These are phyloP conservation scores for Microctenopoma steveboyesi DNA, from an alignment of 2,797 vertebrate species.

Conservation along the genomic window DNA sequence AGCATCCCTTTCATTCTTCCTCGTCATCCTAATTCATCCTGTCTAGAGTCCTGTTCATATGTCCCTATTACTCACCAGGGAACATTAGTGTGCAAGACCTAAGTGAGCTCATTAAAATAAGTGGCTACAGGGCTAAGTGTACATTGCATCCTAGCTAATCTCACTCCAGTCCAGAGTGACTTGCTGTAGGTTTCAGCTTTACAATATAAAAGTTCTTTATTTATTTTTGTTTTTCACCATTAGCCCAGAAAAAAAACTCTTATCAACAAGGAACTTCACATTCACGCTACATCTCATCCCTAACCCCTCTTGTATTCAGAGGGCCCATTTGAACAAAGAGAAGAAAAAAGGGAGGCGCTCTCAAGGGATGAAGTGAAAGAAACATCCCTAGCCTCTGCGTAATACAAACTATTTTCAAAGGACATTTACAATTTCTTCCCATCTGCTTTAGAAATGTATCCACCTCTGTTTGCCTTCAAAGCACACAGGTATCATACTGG, in stretches of 20 bases:
- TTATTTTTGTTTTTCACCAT: slow-evolving; percentile 52
- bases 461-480: slow-evolving; percentile 41
- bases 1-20: slow-evolving; percentile 48
- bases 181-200: slow-evolving; percentile 53
- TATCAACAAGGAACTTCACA: slow-evolving; percentile 40
- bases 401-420: slow-evolving; percentile 29
- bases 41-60: slow-evolving; percentile 55
- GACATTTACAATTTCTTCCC: slow-evolving; percentile 35
- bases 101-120: slow-evolving; percentile 81
- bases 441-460: slow-evolving; percentile 39
- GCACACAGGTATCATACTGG: slow-evolving; percentile 25
- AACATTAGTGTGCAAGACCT: slow-evolving; percentile 70
- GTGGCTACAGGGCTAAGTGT: slow-evolving; percentile 68
- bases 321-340: slow-evolving; percentile 28
- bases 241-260: slow-evolving; percentile 23
- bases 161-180: slow-evolving; percentile 65
- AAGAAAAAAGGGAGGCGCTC: slow-evolving; percentile 22
- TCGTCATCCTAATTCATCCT: slow-evolving; percentile 47
- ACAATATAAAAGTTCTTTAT: slow-evolving; percentile 49
- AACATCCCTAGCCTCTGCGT: slow-evolving; percentile 40
- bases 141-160: slow-evolving; percentile 58
- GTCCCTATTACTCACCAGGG: slow-evolving; percentile 65
- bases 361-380: slow-evolving; percentile 26
- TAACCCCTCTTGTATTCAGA: slow-evolving; percentile 29
- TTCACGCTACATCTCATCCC: slow-evolving; percentile 23